Base-by-base conservation (phyloP, 1,140 invertebrate genomes). In the Trichonephila clavata region DNA sequence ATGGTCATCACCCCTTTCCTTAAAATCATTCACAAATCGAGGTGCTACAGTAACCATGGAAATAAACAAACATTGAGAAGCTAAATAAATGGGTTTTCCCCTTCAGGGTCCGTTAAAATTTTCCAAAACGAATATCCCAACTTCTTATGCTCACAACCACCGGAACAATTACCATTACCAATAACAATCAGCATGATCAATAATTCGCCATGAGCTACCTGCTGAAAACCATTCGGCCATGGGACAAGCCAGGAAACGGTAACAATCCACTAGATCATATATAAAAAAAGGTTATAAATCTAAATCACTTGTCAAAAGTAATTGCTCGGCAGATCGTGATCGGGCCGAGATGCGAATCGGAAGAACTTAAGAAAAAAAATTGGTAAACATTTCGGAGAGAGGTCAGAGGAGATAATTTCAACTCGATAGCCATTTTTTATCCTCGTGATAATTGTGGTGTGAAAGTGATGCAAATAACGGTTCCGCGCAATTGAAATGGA, bases 231-330 rank as follows among this genome's bases (percentile, higher is more conserved):
- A 32, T 27, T 77, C 81, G 21, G 60, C 50, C 83, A 84, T 84
- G 50, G 50, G n/a, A 83, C 80, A 57, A 68, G n/a, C 13, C 50
- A 84, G 50, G 83, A 84, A 84, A 27, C 50, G n/a, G 50, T 84
- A 59, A 21, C 20, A 77, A n/a, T 59, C 21, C 6, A 68, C 57
- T 24, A 59, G 57, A 84, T 60, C 43, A 60, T 84, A 32, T 20
- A 32, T 16, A 32, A 77, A 77, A 77, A 77, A 20, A 6, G n/a
- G n/a, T 27, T 27, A 84, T 84, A 84, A 84, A 84, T 84, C 50
- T 84, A 24, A 43, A 84, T 84, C 83, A 60, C 83, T 84, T 84
- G 83, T 84, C 83, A 84, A 84, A 84, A 10, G n/a, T 84, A 84
- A 84, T 84, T 84, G 57, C 83, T 59, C 57, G 5, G 6, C 16